Evolutionary conservation across 2,888 invertebrate species (phyloP).

Genomic region (Odontomyia ornata): DNA sequence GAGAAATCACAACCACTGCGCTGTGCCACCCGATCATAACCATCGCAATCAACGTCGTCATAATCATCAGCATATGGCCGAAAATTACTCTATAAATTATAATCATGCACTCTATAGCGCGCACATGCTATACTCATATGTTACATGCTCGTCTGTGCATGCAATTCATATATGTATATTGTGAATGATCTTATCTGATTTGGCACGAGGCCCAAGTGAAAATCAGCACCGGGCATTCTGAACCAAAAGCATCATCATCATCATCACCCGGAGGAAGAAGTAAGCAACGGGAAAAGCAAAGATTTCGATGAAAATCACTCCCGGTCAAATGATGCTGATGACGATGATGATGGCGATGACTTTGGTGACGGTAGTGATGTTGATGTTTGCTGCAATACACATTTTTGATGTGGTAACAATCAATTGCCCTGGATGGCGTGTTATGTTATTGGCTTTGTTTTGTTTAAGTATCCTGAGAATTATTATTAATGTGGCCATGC

Average conservation of each 20-base stretch:
- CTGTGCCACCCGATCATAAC: background rate
- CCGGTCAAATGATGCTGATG: constrained; percentile 19
- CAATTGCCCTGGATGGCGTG: background rate
- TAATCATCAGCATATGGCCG: constrained; percentile 38
- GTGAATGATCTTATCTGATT: constrained; percentile 36
- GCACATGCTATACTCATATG: no score
- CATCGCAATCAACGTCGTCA: constrained; percentile 35
- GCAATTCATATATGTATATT: constrained; percentile 4
- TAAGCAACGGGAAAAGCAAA: background rate
- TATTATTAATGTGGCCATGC: background rate
- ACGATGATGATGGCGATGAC: no score
- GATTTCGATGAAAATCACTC: constrained; percentile 1
- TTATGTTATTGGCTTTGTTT: constrained; percentile 1
- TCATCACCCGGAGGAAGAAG: background rate
- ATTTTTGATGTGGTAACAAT: background rate
- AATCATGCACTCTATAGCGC: background rate
- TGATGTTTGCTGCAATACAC: background rate
- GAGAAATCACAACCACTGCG: no score
- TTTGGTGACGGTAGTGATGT: background rate
- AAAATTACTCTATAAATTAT: constrained; percentile 37
- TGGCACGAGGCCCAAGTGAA: constrained; percentile 31
- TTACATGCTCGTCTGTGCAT: constrained; percentile 5
- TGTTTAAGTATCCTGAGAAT: background rate
- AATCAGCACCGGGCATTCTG: background rate
- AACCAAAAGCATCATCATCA: background rate